Evolutionary conservation across 1,140 invertebrate species (phyloP).

Genomic region (Teleopsis dalmanni): DNA sequence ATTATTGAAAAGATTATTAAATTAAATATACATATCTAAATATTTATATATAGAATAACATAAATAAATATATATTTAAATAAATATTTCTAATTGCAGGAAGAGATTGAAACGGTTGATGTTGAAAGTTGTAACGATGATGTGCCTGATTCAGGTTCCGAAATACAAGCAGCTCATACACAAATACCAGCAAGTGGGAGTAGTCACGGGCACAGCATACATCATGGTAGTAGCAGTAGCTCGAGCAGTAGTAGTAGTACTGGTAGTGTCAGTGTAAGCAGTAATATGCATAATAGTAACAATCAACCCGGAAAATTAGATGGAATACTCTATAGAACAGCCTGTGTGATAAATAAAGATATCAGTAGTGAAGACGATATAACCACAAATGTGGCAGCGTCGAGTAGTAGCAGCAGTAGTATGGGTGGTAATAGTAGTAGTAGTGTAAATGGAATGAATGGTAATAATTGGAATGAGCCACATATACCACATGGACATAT

Average conservation of each 20-base stretch:
- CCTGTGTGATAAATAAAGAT: constrained; percentile 39
- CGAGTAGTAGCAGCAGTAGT: constrained; percentile 3
- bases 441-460: no score
- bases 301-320: constrained; percentile 38
- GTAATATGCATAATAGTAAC: constrained; percentile 34
- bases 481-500: constrained; percentile 34
- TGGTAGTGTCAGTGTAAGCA: not conserved
- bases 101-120: constrained; percentile 51
- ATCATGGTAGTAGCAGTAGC: constrained; percentile 1
- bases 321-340: constrained; percentile 39
- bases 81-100: constrained; percentile 36
- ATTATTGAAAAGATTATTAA: not conserved
- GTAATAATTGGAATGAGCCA: constrained; percentile 1
- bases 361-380: constrained; percentile 10
- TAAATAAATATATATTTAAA: constrained; percentile 18
- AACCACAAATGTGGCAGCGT: not conserved
- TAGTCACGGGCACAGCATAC: constrained; percentile 6
- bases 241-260: not conserved
- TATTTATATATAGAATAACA: not conserved
- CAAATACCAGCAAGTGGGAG: not conserved
- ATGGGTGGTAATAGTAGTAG: not conserved
- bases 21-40: no score
- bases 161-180: constrained; percentile 14
- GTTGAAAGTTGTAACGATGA: constrained; percentile 47
- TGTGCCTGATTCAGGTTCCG: constrained; percentile 39